These are phyloP conservation scores for Corythoichthys intestinalis DNA, from an alignment of 2,113 vertebrate genomes.

Conservation along the genomic window DNA sequence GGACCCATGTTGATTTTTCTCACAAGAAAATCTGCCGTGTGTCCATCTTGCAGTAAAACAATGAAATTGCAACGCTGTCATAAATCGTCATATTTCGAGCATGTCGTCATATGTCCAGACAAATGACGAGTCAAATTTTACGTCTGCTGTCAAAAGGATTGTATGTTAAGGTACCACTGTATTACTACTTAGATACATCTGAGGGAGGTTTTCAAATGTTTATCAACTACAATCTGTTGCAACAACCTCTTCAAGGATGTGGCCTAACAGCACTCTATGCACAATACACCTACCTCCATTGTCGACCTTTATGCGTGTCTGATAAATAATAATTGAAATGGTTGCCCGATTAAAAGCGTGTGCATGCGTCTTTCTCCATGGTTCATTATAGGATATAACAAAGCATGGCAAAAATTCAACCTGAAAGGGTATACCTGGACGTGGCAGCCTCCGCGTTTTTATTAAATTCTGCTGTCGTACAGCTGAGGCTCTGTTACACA, in stretches of 20 bases:
- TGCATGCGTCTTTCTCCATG: neutral
- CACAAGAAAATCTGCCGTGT: no score
- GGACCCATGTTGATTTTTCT: no score
- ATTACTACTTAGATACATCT: neutral
- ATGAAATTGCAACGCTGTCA: no score
- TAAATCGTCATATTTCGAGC: no score
- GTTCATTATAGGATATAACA: slow-evolving; percentile 65
- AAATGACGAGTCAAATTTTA: no score
- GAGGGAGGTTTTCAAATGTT: neutral
- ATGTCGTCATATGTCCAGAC: no score
- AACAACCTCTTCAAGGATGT: neutral
- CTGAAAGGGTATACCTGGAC: slow-evolving; percentile 69
- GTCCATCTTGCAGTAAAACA: no score
- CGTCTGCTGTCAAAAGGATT: no score
- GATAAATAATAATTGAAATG: slow-evolving; percentile 20
- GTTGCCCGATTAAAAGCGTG: slow-evolving; percentile 30
- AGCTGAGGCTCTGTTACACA: slow-evolving; percentile 75
- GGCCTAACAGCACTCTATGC: neutral
- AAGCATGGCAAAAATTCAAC: slow-evolving; percentile 63
- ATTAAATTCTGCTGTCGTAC: slow-evolving; percentile 61
- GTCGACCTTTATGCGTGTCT: slow-evolving; percentile 7
- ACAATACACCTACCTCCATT: neutral
- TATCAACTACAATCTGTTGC: neutral
- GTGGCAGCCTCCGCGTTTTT: slow-evolving; percentile 57
- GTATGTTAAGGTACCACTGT: neutral